A percentile compares a stretch with the other conserved stretches of the same genome.
phyloP scores from a whole-genome alignment of 2,113 vertebrate species.

The Ctenomys sociabilis region DNA sequence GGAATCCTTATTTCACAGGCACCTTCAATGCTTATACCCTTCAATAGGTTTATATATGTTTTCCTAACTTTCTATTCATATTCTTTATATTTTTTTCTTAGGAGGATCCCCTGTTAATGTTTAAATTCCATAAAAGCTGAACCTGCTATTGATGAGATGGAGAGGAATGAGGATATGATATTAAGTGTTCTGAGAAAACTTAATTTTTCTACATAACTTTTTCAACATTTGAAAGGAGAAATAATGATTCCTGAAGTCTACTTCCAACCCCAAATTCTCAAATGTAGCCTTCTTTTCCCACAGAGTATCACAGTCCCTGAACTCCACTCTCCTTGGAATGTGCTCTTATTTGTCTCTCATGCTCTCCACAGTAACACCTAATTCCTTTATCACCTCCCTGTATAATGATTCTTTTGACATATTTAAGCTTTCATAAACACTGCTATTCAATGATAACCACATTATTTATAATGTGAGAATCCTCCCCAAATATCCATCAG shows the following conservation, averaged over 20 bases:
- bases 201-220: background rate
- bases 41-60: background rate
- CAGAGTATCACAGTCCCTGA: background rate
- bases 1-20: background rate
- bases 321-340: background rate
- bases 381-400: background rate
- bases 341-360: background rate
- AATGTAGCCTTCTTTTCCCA: background rate
- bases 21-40: background rate
- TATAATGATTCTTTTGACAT: background rate
- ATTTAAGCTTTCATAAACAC: slow-evolving; percentile 4
- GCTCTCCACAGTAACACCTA: background rate
- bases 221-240: background rate
- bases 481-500: background rate
- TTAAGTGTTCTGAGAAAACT: background rate
- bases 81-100: background rate
- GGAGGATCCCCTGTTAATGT: background rate
- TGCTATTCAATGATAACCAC: background rate
- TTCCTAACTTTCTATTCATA: background rate
- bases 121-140: slow-evolving; percentile 29
- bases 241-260: background rate
- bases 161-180: background rate
- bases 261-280: no score
- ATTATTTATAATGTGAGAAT: slow-evolving; percentile 12
- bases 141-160: background rate